Percentiles rank a stretch among this genome's conserved stretches.
phyloP scores from a whole-genome alignment of 2,888 invertebrate species.

The Calameuta idolon region DNA sequence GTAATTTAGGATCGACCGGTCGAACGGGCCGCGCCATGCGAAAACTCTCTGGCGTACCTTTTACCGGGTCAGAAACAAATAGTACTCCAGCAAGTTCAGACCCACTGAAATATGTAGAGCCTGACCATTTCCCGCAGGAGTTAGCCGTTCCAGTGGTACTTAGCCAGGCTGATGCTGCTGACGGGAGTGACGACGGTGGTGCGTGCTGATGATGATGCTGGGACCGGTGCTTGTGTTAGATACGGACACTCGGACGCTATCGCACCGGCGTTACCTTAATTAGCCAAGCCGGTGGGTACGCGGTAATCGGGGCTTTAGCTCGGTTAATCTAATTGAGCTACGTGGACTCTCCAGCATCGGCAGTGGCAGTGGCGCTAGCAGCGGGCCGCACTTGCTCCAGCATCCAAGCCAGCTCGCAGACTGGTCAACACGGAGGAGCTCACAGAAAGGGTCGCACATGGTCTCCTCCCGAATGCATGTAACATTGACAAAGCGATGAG shows the following conservation, averaged over 20 bases:
- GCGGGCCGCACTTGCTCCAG: background rate
- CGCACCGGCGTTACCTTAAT: background rate
- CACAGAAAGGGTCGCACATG: background rate
- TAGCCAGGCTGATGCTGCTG: background rate
- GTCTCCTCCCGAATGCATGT: background rate
- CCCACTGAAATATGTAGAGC: background rate
- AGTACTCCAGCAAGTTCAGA: background rate
- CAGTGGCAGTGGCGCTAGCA: background rate
- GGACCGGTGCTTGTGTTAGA: background rate
- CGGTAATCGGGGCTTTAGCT: background rate
- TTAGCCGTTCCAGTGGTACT: background rate
- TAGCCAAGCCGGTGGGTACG: background rate
- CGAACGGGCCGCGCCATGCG: slow-evolving; percentile 6
- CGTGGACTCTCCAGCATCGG: background rate
- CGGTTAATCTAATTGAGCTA: background rate
- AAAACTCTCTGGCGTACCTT: background rate
- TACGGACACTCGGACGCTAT: background rate
- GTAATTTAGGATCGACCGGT: slow-evolving; percentile 19
- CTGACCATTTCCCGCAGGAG: background rate
- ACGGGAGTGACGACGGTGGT: background rate
- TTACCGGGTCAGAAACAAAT: background rate
- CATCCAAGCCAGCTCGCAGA: background rate
- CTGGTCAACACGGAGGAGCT: background rate
- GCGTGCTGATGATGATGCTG: background rate
- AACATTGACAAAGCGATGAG: background rate